phyloP scores from a whole-genome alignment of 1,140 invertebrate species.

The Drosophila eugracilis region DNA sequence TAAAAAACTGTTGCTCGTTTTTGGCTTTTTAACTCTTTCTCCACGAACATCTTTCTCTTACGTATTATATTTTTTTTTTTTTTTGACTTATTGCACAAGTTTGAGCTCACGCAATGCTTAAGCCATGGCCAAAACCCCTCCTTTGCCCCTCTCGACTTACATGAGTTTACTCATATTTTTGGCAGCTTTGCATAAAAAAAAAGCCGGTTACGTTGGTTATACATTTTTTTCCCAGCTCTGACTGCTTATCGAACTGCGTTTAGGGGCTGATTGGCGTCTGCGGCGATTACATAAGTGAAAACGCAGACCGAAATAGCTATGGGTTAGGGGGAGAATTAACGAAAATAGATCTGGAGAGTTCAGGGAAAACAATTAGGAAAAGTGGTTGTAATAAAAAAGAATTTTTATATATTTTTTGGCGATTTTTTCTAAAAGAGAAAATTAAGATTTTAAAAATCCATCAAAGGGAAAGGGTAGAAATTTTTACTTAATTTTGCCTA shows the following conservation, averaged over 20 bases:
- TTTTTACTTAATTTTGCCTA: too few species aligned
- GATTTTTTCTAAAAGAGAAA: too few species aligned
- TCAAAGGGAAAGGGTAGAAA: too few species aligned
- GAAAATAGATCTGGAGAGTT: conserved; percentile 58
- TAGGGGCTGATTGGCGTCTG: conserved; percentile 73
- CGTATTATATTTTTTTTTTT: too few species aligned
- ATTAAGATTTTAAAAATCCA: too few species aligned
- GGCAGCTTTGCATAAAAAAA: conserved; percentile 78
- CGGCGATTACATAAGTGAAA: conserved; percentile 60
- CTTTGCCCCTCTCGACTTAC: neutral
- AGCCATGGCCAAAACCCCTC: conserved; percentile 9
- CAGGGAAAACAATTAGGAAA: neutral
- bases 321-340: neutral
- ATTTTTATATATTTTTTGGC: too few species aligned
- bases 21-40: conserved; percentile 31
- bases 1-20: conserved; percentile 62
- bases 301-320: conserved; percentile 26
- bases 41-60: conserved; percentile 7
- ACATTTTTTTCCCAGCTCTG: conserved; percentile 25
- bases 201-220: conserved; percentile 70
- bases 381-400: too few species aligned
- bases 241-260: conserved; percentile 41
- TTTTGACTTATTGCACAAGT: conserved; percentile 67
- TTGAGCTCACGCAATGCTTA: conserved; percentile 66
- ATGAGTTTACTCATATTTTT: conserved; percentile 52